Evolutionary conservation across 2,113 vertebrate genomes (phyloP).

Genomic region (Morone chrysops): DNA sequence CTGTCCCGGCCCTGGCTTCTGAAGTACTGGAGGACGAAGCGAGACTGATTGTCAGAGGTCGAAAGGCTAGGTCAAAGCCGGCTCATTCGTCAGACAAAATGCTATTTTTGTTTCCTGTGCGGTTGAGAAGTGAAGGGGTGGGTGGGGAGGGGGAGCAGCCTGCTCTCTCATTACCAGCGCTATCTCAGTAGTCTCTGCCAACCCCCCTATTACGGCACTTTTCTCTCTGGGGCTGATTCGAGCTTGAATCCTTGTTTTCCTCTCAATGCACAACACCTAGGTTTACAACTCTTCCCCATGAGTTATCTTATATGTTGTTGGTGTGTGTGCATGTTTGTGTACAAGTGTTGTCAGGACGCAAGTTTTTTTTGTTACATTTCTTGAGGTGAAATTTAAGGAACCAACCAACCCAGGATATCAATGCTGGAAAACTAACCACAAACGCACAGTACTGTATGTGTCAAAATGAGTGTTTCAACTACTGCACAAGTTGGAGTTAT

Average conservation of each 20-base stretch:
- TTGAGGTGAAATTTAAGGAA: neutral
- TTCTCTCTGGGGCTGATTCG: conserved; percentile 84
- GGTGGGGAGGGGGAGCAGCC: conserved; percentile 66
- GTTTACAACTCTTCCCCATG: conserved; percentile 47
- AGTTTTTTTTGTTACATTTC: neutral
- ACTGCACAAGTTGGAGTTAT: neutral
- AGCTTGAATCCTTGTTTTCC: conserved; percentile 79
- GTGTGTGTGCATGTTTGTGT: conserved; percentile 25
- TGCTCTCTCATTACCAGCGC: conserved; percentile 79
- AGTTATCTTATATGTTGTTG: conserved; percentile 31
- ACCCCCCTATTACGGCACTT: conserved; percentile 85
- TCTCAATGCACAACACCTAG: conserved; percentile 48
- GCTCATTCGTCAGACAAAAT: conserved; percentile 93
- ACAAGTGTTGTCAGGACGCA: conserved; percentile 8
- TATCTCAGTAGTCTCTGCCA: conserved; percentile 88
- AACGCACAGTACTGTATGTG: neutral
- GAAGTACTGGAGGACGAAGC: conserved; percentile 91
- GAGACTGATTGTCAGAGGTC: conserved; percentile 98
- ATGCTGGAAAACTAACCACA: neutral
- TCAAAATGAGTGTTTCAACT: neutral
- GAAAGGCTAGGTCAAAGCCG: conserved; percentile 93
- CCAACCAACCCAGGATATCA: neutral
- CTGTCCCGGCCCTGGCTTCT: conserved; percentile 72
- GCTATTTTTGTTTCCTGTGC: conserved; percentile 96
- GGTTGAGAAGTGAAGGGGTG: conserved; percentile 86